phyloP scores from a whole-genome alignment of 2,113 vertebrate genomes.

The Prunella himalayana region DNA sequence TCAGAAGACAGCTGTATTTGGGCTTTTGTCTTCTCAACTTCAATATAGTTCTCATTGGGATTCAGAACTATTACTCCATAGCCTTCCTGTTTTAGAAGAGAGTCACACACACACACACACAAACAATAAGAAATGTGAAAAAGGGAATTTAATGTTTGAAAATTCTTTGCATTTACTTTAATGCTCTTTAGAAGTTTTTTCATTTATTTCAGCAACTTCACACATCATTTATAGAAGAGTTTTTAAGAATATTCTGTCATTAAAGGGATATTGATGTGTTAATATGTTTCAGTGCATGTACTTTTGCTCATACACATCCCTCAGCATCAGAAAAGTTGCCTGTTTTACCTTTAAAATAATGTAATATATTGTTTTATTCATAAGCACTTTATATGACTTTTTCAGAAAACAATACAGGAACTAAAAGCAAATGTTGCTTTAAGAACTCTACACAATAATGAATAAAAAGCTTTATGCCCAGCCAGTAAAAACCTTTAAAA shows the following conservation, averaged over 20 bases:
- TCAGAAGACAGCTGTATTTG: conserved; percentile 78
- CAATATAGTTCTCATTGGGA: conserved; percentile 97
- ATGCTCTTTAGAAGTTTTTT: neutral
- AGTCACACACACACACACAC: conserved; percentile 42
- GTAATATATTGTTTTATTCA: conserved; percentile 43
- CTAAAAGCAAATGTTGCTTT: conserved; percentile 23
- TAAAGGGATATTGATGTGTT: neutral
- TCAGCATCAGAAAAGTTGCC: neutral
- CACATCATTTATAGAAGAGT: neutral
- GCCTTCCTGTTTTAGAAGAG: conserved; percentile 82
- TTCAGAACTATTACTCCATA: conserved; percentile 96
- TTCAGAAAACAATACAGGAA: neutral
- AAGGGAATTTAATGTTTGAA: conserved; percentile 51
- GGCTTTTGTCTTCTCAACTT: conserved; percentile 86
- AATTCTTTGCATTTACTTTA: conserved; percentile 27
- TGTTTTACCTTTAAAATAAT: conserved; percentile 17
- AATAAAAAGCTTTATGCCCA: neutral
- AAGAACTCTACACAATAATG: neutral
- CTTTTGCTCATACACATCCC: neutral
- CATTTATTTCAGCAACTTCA: conserved; percentile 27
- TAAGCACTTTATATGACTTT: neutral
- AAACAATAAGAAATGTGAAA: conserved; percentile 50
- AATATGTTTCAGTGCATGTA: neutral
- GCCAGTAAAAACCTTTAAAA: neutral
- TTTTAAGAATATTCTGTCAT: neutral